Evolutionary conservation across 2,797 vertebrate genomes (phyloP).

Genomic region (Okamejei kenojei): DNA sequence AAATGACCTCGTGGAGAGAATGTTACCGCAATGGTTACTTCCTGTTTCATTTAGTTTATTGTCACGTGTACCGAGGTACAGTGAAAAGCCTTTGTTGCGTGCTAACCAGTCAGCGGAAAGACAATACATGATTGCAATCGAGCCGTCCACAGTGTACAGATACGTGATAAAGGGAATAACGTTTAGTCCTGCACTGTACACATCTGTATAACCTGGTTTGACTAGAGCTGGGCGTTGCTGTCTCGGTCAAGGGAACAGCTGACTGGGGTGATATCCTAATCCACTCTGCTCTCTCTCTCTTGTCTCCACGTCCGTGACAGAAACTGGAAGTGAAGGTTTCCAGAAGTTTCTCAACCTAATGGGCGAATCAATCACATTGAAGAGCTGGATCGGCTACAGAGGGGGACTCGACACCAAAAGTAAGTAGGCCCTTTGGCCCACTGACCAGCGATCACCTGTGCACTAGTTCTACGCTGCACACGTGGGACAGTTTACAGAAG

Average conservation of each 20-base stretch:
- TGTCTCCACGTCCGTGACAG: slow-evolving; percentile 50
- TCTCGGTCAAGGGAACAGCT: background rate
- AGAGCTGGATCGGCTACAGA: slow-evolving; percentile 94
- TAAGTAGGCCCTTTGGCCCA: slow-evolving; percentile 53
- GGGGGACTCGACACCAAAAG: slow-evolving; percentile 97
- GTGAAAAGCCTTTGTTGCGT: too few species aligned
- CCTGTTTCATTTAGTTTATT: too few species aligned
- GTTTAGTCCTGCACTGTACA: too few species aligned
- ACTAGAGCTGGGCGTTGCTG: background rate
- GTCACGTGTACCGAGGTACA: too few species aligned
- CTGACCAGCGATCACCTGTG: too few species aligned
- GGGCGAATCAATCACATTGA: slow-evolving; percentile 80
- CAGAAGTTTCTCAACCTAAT: slow-evolving; percentile 84
- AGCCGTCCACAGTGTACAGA: too few species aligned
- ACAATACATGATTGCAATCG: too few species aligned
- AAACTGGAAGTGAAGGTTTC: slow-evolving; percentile 85
- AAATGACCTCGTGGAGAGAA: background rate
- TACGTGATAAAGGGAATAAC: too few species aligned
- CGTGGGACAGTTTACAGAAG: too few species aligned
- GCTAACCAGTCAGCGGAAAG: too few species aligned
- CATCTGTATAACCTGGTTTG: background rate
- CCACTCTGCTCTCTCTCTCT: background rate
- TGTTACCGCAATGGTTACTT: background rate
- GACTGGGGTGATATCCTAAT: background rate
- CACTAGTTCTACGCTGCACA: too few species aligned